Base-by-base conservation (phyloP, 2,797 vertebrate species). In the Mionectes olivaceus region DNA sequence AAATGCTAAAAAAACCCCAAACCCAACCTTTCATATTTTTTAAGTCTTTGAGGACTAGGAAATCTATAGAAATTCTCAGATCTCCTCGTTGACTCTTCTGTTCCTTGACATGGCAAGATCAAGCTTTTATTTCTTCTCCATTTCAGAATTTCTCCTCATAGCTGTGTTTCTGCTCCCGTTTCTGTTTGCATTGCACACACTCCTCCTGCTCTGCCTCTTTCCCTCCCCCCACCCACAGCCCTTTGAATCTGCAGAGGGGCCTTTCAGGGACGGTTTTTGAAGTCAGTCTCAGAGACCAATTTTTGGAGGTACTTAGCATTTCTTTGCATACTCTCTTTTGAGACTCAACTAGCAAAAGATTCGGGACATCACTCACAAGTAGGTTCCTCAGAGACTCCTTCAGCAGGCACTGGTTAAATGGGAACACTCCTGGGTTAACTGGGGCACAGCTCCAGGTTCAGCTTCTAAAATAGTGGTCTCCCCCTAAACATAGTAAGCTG, bases 41-140 rank as follows among this genome's bases (percentile, higher is more conserved):
- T 19, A 90, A 88, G 49, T 39, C 59, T 93, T 87, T 92, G 63
- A 93, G 94, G 68, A 84, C 84, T 61, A 82, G 19, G 67, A 65
- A 89, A 65, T 59, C 85, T 87, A 59, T 53, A 83, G 47, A 94
- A 91, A 93, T 74, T 74, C 74, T 92, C 77, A 87, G 52, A 87
- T 93, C 59, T 86, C 55, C 44, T 93, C 60, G 46, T 13, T 90
- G 90, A 33, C 80, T 94, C 56, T 32, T 69, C 50, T 82, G 30
- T 74, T 78, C 76, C 91, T 93, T 91, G 86, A 76, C 70, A 49
- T 2, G 61, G 47, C 39, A 83, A 94, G 80, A 86, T 63, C 47
- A 67, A 82, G 67, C 55, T 68, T 88, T 76, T 52, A 67, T 60
- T 89, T 76, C 80, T 79, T 55, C 57, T 86, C 33, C 27, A 43